Evolutionary conservation across 1,140 invertebrate species (phyloP), one percentile per base, ranked within the genome.

Genomic region (Pogonomyrmex californicus): DNA sequence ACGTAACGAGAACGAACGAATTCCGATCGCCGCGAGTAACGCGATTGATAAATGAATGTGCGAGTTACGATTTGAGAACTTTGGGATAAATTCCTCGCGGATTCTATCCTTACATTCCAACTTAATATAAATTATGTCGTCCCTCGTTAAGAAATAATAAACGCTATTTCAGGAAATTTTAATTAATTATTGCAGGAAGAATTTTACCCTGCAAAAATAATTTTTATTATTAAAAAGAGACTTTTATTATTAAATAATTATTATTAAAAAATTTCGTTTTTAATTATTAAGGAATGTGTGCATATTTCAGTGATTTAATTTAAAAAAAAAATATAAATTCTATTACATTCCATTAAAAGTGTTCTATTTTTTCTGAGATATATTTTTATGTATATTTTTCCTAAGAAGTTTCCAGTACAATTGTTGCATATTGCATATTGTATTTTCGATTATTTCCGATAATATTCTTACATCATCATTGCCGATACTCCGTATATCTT

Each of bases 11-110:
- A 30, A 63, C 73, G 30, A 79, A 47, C 76, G 54, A 54, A 58
- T 66, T 68, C 23, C 12, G 62, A 81, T 70, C 51, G n/a, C 44
- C 17, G 23, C 63, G 1, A 30, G 23, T 47, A 38, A 81, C 38
- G 66, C 54, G 41, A 83, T 73, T 83, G 23, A 23, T 23, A 58
- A 17, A 68, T 75, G 79, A 75, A 73, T 83, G 70, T 75, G 68
- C 79, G 23, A 83, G 68, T 73, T 71, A 60, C 4, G 30, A 47
- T 41, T 38, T 17, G n/a, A n/a, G n/a, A 73, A 58, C 41, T 33
- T 47, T 9, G 51, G 38, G 12, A 36, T 41, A 33, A 68, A 47
- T 17, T 41, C n/a, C 30, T 75, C n/a, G 14, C 12, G 10, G 9
- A 73, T 38, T 30, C n/a, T 23, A 30, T 2, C 17, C 14, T 49